A percentile compares a stretch with the other conserved stretches of the same genome.
phyloP scores from a whole-genome alignment of 1,140 invertebrate species.

The Antheraea pernyi region DNA sequence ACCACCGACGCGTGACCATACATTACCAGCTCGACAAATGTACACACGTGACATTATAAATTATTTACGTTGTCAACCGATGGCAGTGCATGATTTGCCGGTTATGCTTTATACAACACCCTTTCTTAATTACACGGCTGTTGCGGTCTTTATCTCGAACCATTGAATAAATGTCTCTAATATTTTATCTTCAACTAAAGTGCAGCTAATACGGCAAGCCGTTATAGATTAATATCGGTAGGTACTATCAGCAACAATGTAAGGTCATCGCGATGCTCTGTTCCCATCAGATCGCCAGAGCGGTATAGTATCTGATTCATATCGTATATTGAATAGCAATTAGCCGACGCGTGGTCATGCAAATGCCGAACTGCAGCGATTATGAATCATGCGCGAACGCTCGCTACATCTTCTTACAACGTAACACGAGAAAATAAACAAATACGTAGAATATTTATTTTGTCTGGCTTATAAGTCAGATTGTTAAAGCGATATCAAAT shows the following conservation, averaged over 20 bases:
- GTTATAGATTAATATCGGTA: neutral
- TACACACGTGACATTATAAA: slow-evolving; percentile 58
- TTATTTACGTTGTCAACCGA: slow-evolving; percentile 48
- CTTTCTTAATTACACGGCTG: neutral
- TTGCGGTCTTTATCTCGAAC: neutral
- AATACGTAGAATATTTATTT: slow-evolving; percentile 22
- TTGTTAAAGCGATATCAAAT: neutral
- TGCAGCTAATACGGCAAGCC: slow-evolving; percentile 3
- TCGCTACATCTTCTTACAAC: slow-evolving; percentile 35
- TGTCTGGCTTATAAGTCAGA: slow-evolving; percentile 13
- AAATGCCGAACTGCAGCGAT: slow-evolving; percentile 52
- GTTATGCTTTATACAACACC: slow-evolving; percentile 14
- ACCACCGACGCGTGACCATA: slow-evolving; percentile 20
- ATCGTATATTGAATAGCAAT: slow-evolving; percentile 58
- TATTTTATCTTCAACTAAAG: no score
- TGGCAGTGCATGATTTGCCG: slow-evolving; percentile 22
- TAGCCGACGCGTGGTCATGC: slow-evolving; percentile 53
- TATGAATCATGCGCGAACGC: slow-evolving; percentile 53
- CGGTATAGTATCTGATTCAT: slow-evolving; percentile 54
- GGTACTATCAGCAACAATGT: slow-evolving; percentile 29
- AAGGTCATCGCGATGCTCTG: slow-evolving; percentile 30
- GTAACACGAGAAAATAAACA: slow-evolving; percentile 29
- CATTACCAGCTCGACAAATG: slow-evolving; percentile 37
- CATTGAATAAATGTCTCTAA: neutral
- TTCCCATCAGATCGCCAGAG: slow-evolving; percentile 26